These are phyloP conservation scores for Apodemia hepburni DNA, from an alignment of 2,888 invertebrate species.

Conservation along the genomic window DNA sequence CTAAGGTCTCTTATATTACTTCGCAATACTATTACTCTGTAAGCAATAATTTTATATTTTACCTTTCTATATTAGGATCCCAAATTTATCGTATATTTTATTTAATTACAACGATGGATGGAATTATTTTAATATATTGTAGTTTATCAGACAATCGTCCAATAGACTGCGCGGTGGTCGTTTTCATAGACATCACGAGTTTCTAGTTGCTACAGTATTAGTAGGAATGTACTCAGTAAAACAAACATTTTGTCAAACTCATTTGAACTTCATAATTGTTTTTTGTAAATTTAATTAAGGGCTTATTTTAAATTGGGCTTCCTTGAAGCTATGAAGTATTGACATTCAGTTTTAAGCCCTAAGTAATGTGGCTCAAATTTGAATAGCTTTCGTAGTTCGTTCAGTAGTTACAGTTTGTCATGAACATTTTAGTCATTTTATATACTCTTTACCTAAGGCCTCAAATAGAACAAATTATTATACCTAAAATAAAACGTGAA, in stretches of 20 bases:
- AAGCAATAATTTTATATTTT: slow-evolving; percentile 73
- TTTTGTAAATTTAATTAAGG: slow-evolving; percentile 12
- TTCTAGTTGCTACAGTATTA: slow-evolving; percentile 8
- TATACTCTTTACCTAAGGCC: slow-evolving; percentile 35
- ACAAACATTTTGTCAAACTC: neutral
- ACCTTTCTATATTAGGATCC: slow-evolving; percentile 35
- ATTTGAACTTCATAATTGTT: neutral
- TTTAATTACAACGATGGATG: slow-evolving; percentile 16
- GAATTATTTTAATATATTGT: neutral
- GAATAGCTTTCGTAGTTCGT: slow-evolving; percentile 13
- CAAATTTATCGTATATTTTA: slow-evolving; percentile 27
- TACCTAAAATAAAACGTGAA: slow-evolving; percentile 50
- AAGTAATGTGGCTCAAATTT: slow-evolving; percentile 3
- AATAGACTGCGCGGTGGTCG: slow-evolving; percentile 4
- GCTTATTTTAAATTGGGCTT: slow-evolving; percentile 11
- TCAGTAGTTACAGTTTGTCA: slow-evolving; percentile 12
- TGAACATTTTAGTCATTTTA: slow-evolving; percentile 18
- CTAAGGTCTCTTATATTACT: too few species aligned
- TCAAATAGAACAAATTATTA: slow-evolving; percentile 37
- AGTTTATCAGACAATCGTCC: slow-evolving; percentile 11
- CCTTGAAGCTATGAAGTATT: slow-evolving; percentile 3
- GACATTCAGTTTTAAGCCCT: slow-evolving; percentile 12
- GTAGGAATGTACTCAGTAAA: slow-evolving; percentile 6
- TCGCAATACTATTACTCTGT: slow-evolving; percentile 71
- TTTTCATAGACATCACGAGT: slow-evolving; percentile 3